phyloP scores from a whole-genome alignment of 2,888 invertebrate genomes.

The Alentia gelatinosa region DNA sequence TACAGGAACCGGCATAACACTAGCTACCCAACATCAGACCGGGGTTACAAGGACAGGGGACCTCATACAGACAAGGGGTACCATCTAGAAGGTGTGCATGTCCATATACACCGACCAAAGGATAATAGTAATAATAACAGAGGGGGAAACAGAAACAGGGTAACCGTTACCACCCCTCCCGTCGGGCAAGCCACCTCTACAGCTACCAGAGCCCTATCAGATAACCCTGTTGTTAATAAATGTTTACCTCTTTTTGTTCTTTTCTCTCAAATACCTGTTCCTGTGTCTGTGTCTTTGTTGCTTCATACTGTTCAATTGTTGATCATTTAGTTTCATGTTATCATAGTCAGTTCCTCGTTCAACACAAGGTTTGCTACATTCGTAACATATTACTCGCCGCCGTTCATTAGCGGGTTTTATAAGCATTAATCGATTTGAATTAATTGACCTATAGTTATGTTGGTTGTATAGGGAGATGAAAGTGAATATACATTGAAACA shows the following conservation, averaged over 20 bases:
- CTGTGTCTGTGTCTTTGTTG: background rate
- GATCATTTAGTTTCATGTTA: background rate
- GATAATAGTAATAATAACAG: background rate
- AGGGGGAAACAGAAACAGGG: background rate
- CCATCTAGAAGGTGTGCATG: slow-evolving; percentile 22
- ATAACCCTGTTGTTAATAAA: background rate
- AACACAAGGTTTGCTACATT: background rate
- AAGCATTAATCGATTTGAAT: too few species aligned
- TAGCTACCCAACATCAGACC: background rate
- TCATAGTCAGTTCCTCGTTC: background rate
- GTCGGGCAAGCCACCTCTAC: background rate
- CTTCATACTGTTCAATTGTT: background rate
- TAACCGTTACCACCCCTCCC: background rate
- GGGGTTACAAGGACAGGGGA: background rate
- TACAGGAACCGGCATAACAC: slow-evolving; percentile 9
- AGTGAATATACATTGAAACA: too few species aligned
- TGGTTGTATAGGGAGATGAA: too few species aligned
- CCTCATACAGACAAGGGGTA: slow-evolving; percentile 10
- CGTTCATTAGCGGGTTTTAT: too few species aligned
- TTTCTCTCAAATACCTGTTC: background rate
- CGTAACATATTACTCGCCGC: too few species aligned
- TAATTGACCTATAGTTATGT: too few species aligned
- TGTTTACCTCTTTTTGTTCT: background rate
- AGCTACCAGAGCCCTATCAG: background rate
- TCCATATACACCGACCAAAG: slow-evolving; percentile 27